These are phyloP conservation scores for Orientallactaga sibirica DNA, from an alignment of 2,797 vertebrate species.

Conservation along the genomic window DNA sequence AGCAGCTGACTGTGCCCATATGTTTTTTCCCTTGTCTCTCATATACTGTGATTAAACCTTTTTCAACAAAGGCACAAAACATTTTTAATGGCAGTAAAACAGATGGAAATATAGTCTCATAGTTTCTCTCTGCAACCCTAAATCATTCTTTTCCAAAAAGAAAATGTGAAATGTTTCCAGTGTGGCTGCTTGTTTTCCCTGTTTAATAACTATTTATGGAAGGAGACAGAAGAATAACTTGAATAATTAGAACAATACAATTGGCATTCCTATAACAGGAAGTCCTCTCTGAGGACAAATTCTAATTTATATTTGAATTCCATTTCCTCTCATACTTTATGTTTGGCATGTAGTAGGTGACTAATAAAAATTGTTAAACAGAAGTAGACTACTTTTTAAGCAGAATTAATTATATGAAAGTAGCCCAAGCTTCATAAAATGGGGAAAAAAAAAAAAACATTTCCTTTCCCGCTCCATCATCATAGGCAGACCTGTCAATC, in stretches of 20 bases:
- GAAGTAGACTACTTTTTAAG: neutral
- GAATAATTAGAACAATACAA: neutral
- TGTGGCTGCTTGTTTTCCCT: neutral
- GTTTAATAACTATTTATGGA: neutral
- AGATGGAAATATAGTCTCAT: slow-evolving; percentile 59
- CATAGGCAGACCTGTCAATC: slow-evolving; percentile 78
- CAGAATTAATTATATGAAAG: slow-evolving; percentile 5
- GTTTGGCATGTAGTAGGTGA: neutral
- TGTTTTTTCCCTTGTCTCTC: neutral
- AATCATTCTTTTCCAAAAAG: slow-evolving; percentile 42
- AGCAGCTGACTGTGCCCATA: slow-evolving; percentile 17
- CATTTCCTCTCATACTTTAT: neutral
- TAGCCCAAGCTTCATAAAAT: slow-evolving; percentile 36
- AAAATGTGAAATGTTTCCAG: neutral
- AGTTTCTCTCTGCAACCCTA: neutral
- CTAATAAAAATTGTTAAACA: neutral
- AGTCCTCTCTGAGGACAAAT: neutral
- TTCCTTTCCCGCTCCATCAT: slow-evolving; percentile 27
- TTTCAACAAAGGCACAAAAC: slow-evolving; percentile 60
- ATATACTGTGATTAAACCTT: neutral
- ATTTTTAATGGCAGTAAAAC: slow-evolving; percentile 63
- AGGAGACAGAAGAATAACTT: neutral
- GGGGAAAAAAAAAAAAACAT: neutral
- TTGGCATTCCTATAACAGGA: neutral
- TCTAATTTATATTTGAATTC: slow-evolving; percentile 3